Evolutionary conservation across 2,888 invertebrate species (phyloP).

Genomic region (Eulithis testata): DNA sequence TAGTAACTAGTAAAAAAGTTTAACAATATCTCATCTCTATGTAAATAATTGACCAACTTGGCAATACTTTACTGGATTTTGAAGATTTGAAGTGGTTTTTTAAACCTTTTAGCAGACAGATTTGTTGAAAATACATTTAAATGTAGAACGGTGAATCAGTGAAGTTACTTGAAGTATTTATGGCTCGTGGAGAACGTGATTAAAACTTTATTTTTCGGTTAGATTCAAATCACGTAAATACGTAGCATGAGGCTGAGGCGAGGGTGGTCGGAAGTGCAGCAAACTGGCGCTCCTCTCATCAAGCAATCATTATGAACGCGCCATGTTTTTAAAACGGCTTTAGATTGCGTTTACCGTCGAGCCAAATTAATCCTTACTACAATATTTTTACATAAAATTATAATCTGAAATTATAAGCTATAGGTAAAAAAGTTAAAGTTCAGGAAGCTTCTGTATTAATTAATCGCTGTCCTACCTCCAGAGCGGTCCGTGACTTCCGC

Average conservation of each 20-base stretch:
- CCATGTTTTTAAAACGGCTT: slow-evolving; percentile 82
- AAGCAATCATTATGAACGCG: slow-evolving; percentile 80
- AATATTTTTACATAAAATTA: slow-evolving; percentile 69
- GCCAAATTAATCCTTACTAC: slow-evolving; percentile 77
- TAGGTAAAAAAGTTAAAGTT: slow-evolving; percentile 59
- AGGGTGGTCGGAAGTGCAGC: slow-evolving; percentile 53
- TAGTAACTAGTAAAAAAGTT: slow-evolving; percentile 13
- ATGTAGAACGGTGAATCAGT: slow-evolving; percentile 34
- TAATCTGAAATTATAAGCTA: slow-evolving; percentile 61
- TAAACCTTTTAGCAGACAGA: slow-evolving; percentile 17
- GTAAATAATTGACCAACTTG: slow-evolving; percentile 15
- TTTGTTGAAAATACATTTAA: slow-evolving; percentile 29
- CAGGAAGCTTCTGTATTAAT: slow-evolving; percentile 69
- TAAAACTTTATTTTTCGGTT: slow-evolving; percentile 42
- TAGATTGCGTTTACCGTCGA: slow-evolving; percentile 68
- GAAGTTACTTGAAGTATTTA: slow-evolving; percentile 37
- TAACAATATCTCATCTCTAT: slow-evolving; percentile 20
- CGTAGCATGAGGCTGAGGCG: slow-evolving; percentile 41
- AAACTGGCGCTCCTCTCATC: slow-evolving; percentile 70
- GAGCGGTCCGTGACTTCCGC: slow-evolving; percentile 64
- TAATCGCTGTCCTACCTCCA: slow-evolving; percentile 65
- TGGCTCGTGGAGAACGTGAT: slow-evolving; percentile 38
- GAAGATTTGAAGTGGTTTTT: slow-evolving; percentile 13
- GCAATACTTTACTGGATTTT: slow-evolving; percentile 4
- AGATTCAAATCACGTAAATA: slow-evolving; percentile 50